These are phyloP conservation scores for Clanis bilineata DNA, from an alignment of 2,888 invertebrate species.

Conservation along the genomic window DNA sequence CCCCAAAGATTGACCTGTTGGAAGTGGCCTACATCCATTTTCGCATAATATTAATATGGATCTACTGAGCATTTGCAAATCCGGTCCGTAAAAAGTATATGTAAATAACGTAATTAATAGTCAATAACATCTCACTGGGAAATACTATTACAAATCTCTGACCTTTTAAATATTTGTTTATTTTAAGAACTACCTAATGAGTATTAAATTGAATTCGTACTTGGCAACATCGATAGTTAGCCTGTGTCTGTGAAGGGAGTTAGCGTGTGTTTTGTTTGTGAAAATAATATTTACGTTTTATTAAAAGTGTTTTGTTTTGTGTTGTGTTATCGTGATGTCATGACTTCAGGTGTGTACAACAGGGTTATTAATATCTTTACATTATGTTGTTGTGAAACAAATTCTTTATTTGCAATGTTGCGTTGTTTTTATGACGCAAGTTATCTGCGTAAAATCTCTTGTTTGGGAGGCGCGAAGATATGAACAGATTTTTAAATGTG, in stretches of 20 bases:
- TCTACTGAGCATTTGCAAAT: too few species aligned
- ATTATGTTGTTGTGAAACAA: background rate
- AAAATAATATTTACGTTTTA: background rate
- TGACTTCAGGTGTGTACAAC: background rate
- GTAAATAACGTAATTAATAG: background rate
- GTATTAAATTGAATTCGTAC: background rate
- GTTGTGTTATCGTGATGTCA: background rate
- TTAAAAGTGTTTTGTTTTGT: background rate
- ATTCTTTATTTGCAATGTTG: background rate
- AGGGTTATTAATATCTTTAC: background rate
- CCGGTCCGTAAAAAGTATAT: background rate
- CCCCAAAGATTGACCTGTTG: too few species aligned
- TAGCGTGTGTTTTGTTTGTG: background rate
- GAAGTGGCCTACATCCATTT: too few species aligned
- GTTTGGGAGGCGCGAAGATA: background rate
- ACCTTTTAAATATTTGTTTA: background rate
- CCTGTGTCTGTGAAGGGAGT: background rate
- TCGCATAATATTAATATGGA: too few species aligned
- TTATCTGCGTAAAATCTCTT: background rate
- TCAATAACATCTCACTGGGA: background rate
- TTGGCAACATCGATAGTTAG: background rate
- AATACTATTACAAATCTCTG: background rate
- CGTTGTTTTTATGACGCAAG: background rate
- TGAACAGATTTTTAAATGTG: background rate
- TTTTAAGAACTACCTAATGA: background rate